A percentile compares a stretch with the other conserved stretches of the same genome.
Evolutionary conservation across 2,888 invertebrate genomes (phyloP).

Genomic region (Polymixis lichenea): DNA sequence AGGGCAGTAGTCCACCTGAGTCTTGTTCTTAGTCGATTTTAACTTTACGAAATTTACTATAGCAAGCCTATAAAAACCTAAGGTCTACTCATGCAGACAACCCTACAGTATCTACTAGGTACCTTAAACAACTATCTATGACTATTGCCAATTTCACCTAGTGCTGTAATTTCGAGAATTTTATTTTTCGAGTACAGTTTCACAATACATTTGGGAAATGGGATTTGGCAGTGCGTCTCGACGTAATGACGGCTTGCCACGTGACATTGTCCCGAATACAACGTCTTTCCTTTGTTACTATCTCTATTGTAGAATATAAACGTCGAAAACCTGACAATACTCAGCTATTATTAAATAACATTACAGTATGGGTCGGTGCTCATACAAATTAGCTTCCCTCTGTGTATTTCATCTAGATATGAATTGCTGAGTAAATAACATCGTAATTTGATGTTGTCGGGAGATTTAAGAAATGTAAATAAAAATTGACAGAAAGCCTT

Average conservation of each 20-base stretch:
- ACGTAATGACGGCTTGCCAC: slow-evolving; percentile 43
- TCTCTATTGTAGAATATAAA: slow-evolving; percentile 10
- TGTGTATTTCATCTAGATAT: slow-evolving; percentile 37
- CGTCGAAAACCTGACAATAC: slow-evolving; percentile 33
- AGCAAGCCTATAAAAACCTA: no score
- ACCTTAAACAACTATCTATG: neutral
- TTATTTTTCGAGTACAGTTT: slow-evolving; percentile 19
- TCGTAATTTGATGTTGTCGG: slow-evolving; percentile 29
- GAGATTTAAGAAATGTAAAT: slow-evolving; percentile 10
- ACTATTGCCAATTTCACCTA: neutral
- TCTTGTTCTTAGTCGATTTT: no score
- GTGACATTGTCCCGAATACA: slow-evolving; percentile 38
- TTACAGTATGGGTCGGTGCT: slow-evolving; percentile 30
- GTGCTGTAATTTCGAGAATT: neutral
- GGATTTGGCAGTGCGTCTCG: slow-evolving; percentile 38
- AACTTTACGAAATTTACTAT: no score
- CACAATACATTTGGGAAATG: slow-evolving; percentile 42
- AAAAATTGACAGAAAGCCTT: neutral
- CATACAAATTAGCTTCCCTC: slow-evolving; percentile 38
- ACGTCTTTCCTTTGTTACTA: slow-evolving; percentile 28
- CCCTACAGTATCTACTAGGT: no score
- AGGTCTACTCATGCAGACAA: no score
- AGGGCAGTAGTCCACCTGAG: no score
- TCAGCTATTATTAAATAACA: slow-evolving; percentile 32
- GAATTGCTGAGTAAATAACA: slow-evolving; percentile 30